Percentiles rank a stretch among this genome's conserved stretches.
These are phyloP conservation scores for Perizoma affinitatum DNA, from an alignment of 2,888 invertebrate species.

Conservation along the genomic window DNA sequence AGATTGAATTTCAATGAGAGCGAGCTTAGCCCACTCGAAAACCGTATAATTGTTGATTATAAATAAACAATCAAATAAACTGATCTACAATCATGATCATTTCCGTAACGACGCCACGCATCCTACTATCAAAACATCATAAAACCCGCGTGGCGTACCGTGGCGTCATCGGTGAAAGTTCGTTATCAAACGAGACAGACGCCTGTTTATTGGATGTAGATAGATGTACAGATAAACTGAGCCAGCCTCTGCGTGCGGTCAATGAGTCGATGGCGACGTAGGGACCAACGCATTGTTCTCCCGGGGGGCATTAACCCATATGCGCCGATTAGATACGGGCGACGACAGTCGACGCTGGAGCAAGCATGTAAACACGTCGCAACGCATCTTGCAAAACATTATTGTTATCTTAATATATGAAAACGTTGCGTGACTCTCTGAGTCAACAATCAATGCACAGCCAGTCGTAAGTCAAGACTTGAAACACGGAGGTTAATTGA, in stretches of 20 bases:
- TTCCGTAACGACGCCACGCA: conserved; percentile 29
- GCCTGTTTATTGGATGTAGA: conserved; percentile 32
- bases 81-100: conserved; percentile 27
- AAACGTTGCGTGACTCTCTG: conserved; percentile 9
- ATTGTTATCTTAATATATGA: conserved; percentile 42
- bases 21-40: conserved; percentile 10
- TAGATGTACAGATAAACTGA: conserved; percentile 33
- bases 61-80: conserved; percentile 26
- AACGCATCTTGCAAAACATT: conserved; percentile 51
- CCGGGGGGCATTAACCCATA: conserved; percentile 81
- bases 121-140: conserved; percentile 27
- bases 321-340: conserved; percentile 77
- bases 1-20: conserved; percentile 16
- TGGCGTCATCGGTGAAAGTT: conserved; percentile 26
- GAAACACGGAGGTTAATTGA: no score
- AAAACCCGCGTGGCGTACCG: conserved; percentile 23
- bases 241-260: conserved; percentile 38
- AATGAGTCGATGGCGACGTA: conserved; percentile 38
- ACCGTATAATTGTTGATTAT: conserved; percentile 33
- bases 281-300: conserved; percentile 83
- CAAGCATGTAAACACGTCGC: conserved; percentile 56
- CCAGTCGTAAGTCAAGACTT: no score
- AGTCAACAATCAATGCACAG: no score
- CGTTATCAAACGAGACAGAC: conserved; percentile 32
- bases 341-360: conserved; percentile 49